Conservation (phyloP, 1,140 invertebrate genomes). For the Sipha flava region DNA sequence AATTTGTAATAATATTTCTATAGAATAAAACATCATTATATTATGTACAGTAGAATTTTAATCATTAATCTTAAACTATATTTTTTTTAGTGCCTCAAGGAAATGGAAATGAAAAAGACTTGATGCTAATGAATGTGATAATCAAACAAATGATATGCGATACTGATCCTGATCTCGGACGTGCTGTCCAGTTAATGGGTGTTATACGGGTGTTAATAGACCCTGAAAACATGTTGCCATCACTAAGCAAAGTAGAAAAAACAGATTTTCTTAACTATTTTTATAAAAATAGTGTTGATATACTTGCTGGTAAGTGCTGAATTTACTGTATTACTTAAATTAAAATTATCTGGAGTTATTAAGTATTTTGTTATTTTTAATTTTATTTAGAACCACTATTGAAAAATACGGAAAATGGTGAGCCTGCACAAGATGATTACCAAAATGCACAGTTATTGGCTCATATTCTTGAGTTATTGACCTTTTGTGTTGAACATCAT, state of each 20-base stretch:
- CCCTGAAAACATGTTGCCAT: slow-evolving; percentile 96
- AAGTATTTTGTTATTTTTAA: slow-evolving; percentile 40
- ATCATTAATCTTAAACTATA: not conserved
- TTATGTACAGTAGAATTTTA: too few species aligned
- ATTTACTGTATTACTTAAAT: slow-evolving; percentile 35
- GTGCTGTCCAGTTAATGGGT: slow-evolving; percentile 90
- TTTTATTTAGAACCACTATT: slow-evolving; percentile 65
- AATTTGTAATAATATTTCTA: too few species aligned
- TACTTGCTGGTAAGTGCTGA: slow-evolving; percentile 85
- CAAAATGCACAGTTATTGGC: slow-evolving; percentile 90
- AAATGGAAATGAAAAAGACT: slow-evolving; percentile 54
- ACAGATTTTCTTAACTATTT: slow-evolving; percentile 97
- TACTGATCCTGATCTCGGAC: slow-evolving; percentile 81
- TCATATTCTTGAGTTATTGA: slow-evolving; percentile 87
- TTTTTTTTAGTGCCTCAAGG: slow-evolving; percentile 24
- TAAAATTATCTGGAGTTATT: not conserved
- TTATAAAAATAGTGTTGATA: slow-evolving; percentile 96
- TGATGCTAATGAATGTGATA: slow-evolving; percentile 91
- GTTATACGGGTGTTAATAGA: slow-evolving; percentile 89
- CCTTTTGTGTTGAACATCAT: slow-evolving; percentile 99
- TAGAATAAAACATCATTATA: too few species aligned
- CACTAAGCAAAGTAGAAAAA: slow-evolving; percentile 91
- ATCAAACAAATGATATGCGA: slow-evolving; percentile 92
- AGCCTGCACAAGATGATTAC: slow-evolving; percentile 85
- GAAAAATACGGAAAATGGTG: slow-evolving; percentile 79